Evolutionary conservation across 2,797 vertebrate species (phyloP), one percentile per base, ranked within the genome.

Genomic region (Sciurus vulgaris): DNA sequence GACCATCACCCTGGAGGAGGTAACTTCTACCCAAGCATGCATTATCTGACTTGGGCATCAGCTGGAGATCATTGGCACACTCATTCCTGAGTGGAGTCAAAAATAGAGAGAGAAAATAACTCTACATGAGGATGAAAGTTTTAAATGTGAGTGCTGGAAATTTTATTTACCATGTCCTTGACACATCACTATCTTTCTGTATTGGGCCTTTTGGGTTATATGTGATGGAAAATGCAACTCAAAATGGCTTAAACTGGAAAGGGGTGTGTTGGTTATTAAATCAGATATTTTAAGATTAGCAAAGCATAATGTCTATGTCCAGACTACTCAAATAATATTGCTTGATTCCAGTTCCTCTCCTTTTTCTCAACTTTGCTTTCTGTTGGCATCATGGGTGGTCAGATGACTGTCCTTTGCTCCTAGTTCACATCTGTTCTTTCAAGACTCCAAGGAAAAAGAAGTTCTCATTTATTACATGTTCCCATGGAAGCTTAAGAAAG

Each of bases 401-500:
- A 79, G 13, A 18, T 67, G 56, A 8, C 38, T 47, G n/a, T 10
- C 49, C 24, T 77, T 35, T 54, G 35, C 22, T 38, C 35, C 74
- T 41, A 87, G 44, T 6, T 74, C 78, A 86, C 15, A 54, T 63
- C 30, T 73, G 22, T 86, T 86, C 56, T 89, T 65, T 91, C 35
- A 61, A 15, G 79, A 85, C 7, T 17, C 17, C 35, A 88, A 49
- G 10, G 51, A 7, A 69, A 91, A 92, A 54, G 17, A 86, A 85
- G 35, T 49, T 87, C 24, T 77, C 33, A 47, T 87, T 96, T 72
- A 63, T 70, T 76, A 24, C 38, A n/a, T 38, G 13, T 90, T 91
- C 56, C 44, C 79, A 59, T 28, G 14, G 30, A 89, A 87, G 7
- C 24, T 61, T 26, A 61, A 61, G 83, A 85, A 38, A 91, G 67